A percentile compares a stretch with the other conserved stretches of the same genome.
Evolutionary conservation across 2,113 vertebrate species (phyloP).

Genomic region (Acrocephalus arundinaceus): DNA sequence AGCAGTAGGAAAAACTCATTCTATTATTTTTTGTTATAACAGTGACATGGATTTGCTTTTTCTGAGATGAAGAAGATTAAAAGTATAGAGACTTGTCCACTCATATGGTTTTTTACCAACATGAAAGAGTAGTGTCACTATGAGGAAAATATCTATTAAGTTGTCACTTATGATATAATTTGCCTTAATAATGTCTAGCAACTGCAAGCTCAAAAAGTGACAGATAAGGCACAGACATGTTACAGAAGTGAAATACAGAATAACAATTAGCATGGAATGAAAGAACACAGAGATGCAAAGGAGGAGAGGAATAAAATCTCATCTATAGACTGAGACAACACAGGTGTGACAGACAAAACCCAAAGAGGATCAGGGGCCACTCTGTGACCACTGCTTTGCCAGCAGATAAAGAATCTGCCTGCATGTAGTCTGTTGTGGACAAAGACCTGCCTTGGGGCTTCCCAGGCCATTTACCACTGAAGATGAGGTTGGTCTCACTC

Average conservation of each 20-base stretch:
- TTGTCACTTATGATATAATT: slow-evolving; percentile 53
- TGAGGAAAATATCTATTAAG: slow-evolving; percentile 54
- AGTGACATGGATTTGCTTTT: not conserved
- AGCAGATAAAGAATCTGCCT: not conserved
- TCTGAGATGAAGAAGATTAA: not conserved
- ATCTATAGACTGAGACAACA: accelerated
- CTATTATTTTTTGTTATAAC: not conserved
- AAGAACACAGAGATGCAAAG: not conserved
- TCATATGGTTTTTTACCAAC: not conserved
- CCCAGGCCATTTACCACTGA: not conserved
- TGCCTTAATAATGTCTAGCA: slow-evolving; percentile 19
- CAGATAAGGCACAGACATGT: slow-evolving; percentile 1
- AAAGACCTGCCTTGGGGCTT: not conserved
- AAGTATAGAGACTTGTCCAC: not conserved
- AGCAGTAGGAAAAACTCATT: not conserved
- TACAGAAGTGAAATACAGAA: not conserved
- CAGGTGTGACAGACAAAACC: not conserved
- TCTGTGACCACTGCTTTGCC: not conserved
- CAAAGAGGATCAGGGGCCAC: not conserved
- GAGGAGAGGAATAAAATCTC: not conserved
- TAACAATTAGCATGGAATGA: slow-evolving; percentile 19
- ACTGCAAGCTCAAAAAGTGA: slow-evolving; percentile 16
- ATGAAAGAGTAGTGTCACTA: not conserved
- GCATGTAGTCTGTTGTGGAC: not conserved
- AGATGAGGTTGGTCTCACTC: not conserved